Evolutionary conservation across 2,888 invertebrate species (phyloP), one percentile per base, ranked within the genome.

Genomic region (Onthophagus sagittarius): DNA sequence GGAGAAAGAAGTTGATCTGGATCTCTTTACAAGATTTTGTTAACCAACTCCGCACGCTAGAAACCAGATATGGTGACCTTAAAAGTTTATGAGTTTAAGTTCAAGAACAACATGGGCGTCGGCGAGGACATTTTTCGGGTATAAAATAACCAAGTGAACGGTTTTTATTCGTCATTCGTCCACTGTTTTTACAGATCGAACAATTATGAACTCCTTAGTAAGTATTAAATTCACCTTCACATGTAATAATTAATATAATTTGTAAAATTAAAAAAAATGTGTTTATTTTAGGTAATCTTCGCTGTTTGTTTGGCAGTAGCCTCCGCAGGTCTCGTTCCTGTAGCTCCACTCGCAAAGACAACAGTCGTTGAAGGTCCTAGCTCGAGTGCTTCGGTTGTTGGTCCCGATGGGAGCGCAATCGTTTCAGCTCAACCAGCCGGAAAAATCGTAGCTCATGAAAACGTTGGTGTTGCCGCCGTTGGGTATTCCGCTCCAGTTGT

Each of bases 361-460:
- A 73, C 75, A 14, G 71, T 73, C 32, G 31, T 76, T 53, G 75
- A 76, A 74, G 76, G 77, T 14, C 77, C 77, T 32, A 76, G 77
- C 69, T 73, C 74, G 14, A 76, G 75, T 23, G 65, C 77, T 23
- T 62, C 39, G 63, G 76, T 77, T 6, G 75, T 76, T 0, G 77
- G 76, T 14, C 74, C 76, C 14, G 77, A 77, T 67, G 77, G 77
- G 15, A 77, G 76, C 71, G 69, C 70, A 7, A 76, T 77, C 23
- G 72, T 75, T 63, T 71, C 77, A 7, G 72, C 74, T 23, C 67
- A 67, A 67, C 77, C 75, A 78, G 77, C 76, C 11, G 77, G 74
- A 23, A 71, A 63, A 15, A 73, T 77, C 62, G 72, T 75, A 15
- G 71, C 73, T 32, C 65, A 71, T 14, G 75, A 73, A 64, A 69